Percentiles rank a stretch among this genome's conserved stretches.
Conservation (phyloP, 2,888 invertebrate genomes). For the Ceramica pisi region DNA sequence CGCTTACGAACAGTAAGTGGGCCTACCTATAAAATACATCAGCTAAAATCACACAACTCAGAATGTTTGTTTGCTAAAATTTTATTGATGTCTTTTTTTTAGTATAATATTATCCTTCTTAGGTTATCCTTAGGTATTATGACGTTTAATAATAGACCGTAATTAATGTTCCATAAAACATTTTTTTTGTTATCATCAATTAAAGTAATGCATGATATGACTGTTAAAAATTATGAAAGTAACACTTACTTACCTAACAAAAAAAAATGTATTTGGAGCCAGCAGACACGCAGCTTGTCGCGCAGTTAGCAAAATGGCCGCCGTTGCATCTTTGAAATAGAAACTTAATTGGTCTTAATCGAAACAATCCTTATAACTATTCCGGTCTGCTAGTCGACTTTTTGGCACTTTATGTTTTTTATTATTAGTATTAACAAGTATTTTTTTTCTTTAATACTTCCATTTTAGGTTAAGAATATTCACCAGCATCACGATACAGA, state of each 20-base stretch:
- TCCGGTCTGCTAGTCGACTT: not conserved
- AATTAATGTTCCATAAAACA: too few relatives aligned
- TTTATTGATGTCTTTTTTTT: not conserved
- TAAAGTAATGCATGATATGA: not conserved
- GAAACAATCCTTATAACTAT: slow-evolving; percentile 21
- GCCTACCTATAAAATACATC: too few relatives aligned
- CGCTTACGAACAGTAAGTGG: not conserved
- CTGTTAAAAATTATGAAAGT: not conserved
- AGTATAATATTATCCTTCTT: too few relatives aligned
- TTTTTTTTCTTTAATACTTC: slow-evolving; percentile 17
- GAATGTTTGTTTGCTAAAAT: too few relatives aligned
- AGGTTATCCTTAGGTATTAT: too few relatives aligned
- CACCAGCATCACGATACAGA: slow-evolving; percentile 25
- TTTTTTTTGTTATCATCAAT: slow-evolving; percentile 2
- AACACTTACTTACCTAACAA: slow-evolving; percentile 50
- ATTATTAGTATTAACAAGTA: slow-evolving; percentile 17
- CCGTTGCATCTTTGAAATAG: slow-evolving; percentile 45
- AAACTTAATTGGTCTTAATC: slow-evolving; percentile 59
- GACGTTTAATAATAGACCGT: too few relatives aligned
- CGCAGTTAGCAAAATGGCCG: slow-evolving; percentile 65
- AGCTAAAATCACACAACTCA: not conserved
- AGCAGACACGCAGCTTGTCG: slow-evolving; percentile 34
- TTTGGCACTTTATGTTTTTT: not conserved
- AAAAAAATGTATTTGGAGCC: slow-evolving; percentile 39
- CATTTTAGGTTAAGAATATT: slow-evolving; percentile 44